Evolutionary conservation across 2,888 invertebrate species (phyloP).

Genomic region (Eudasyphora cyanicolor): DNA sequence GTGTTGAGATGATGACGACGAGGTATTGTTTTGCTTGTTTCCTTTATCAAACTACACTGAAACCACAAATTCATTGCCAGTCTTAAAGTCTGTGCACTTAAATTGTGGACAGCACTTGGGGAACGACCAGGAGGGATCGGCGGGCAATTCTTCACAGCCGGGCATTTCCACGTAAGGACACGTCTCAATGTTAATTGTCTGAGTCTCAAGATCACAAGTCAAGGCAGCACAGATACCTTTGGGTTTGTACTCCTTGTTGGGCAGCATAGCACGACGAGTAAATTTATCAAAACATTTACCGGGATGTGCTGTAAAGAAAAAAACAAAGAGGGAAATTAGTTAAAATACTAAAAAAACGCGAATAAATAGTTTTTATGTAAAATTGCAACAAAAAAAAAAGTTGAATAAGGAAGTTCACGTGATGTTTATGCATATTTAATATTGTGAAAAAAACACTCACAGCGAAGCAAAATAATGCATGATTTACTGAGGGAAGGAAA

Average conservation of each 20-base stretch:
- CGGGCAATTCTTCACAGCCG: conserved; percentile 78
- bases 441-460: too few species aligned
- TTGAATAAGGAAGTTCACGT: conserved; percentile 10
- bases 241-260: conserved; percentile 78
- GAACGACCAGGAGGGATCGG: conserved; percentile 76
- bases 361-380: conserved; percentile 9
- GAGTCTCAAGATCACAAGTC: conserved; percentile 76
- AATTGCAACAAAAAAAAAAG: not conserved
- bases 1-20: too few species aligned
- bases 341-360: conserved; percentile 41
- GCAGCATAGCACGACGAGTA: conserved; percentile 76
- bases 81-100: conserved; percentile 78
- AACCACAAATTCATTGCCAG: conserved; percentile 77
- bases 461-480: not conserved
- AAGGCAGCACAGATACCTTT: conserved; percentile 79
- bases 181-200: conserved; percentile 78
- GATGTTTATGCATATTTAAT: conserved; percentile 12
- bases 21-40: conserved; percentile 65
- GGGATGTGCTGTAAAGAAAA: conserved; percentile 74
- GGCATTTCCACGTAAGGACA: conserved; percentile 79
- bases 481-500: not conserved
- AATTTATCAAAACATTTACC: conserved; percentile 79
- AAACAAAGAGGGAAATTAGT: conserved; percentile 62
- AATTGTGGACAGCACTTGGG: conserved; percentile 79
- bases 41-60: conserved; percentile 69